Conservation (phyloP, 1,140 invertebrate species). For the Scaptodrosophila lebanonensis region DNA sequence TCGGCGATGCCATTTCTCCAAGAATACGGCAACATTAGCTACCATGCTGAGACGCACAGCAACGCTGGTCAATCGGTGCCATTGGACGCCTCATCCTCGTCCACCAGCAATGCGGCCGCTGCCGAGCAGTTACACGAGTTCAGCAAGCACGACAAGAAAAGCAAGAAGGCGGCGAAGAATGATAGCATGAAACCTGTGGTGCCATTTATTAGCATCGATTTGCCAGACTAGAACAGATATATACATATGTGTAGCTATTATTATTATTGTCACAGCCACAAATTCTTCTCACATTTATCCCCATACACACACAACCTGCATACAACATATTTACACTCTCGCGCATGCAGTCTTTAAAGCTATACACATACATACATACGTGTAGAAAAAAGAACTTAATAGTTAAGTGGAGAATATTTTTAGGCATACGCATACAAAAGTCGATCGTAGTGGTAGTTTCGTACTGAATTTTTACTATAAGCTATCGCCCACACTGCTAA, state of each 20-base stretch:
- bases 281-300: not conserved
- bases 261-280: constrained; percentile 18
- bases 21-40: constrained; percentile 99
- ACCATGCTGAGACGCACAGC: constrained; percentile 83
- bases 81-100: constrained; percentile 77
- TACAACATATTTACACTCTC: too few species aligned
- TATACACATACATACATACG: constrained; percentile 6
- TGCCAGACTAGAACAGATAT: constrained; percentile 86
- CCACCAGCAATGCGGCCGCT: constrained; percentile 59
- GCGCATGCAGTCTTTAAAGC: too few species aligned
- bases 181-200: constrained; percentile 89
- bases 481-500: constrained; percentile 8
- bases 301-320: too few species aligned
- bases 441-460: constrained; percentile 59
- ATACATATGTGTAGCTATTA: constrained; percentile 2
- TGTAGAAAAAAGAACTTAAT: constrained; percentile 6
- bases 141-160: constrained; percentile 80
- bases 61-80: constrained; percentile 75
- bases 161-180: constrained; percentile 83
- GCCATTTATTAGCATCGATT: constrained; percentile 91
- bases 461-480: constrained; percentile 65
- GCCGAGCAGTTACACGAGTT: constrained; percentile 77
- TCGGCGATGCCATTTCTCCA: constrained; percentile 95
- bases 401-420: too few species aligned
- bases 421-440: constrained; percentile 8